These are phyloP conservation scores for Lithophane semibrunnea DNA, from an alignment of 2,888 invertebrate genomes.

Conservation along the genomic window DNA sequence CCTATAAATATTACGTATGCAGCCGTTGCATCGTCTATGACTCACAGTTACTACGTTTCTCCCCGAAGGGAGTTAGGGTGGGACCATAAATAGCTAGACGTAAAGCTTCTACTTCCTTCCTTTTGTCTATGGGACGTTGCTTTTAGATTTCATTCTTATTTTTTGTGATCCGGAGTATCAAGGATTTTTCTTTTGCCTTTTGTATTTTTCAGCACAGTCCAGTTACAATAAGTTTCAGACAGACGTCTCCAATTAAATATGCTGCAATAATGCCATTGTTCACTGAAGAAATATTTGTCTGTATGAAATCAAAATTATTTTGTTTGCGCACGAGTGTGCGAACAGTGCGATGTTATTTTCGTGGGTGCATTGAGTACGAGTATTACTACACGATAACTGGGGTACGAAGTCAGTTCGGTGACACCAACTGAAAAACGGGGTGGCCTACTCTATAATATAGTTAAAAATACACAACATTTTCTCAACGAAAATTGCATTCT, in stretches of 20 bases:
- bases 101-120: neutral
- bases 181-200: too few relatives aligned
- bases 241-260: neutral
- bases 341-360: neutral
- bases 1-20: constrained; percentile 46
- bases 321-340: too few relatives aligned
- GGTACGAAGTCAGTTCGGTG: constrained; percentile 16
- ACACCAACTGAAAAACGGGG: constrained; percentile 21
- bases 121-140: constrained; percentile 1
- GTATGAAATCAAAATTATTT: neutral
- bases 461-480: constrained; percentile 55
- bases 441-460: constrained; percentile 33
- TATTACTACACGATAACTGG: constrained; percentile 15
- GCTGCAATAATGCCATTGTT: neutral
- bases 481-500: constrained; percentile 77
- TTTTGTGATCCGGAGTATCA: neutral
- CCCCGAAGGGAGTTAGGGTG: constrained; percentile 16
- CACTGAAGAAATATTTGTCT: neutral
- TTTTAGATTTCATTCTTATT: neutral
- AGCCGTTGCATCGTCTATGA: constrained; percentile 45
- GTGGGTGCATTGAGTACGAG: neutral
- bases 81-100: constrained; percentile 16
- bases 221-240: neutral
- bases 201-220: neutral
- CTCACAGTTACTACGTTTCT: constrained; percentile 31